Evolutionary conservation across 2,113 vertebrate species (phyloP), one percentile per base, ranked within the genome.

Genomic region (pig (Sus scrofa)): DNA sequence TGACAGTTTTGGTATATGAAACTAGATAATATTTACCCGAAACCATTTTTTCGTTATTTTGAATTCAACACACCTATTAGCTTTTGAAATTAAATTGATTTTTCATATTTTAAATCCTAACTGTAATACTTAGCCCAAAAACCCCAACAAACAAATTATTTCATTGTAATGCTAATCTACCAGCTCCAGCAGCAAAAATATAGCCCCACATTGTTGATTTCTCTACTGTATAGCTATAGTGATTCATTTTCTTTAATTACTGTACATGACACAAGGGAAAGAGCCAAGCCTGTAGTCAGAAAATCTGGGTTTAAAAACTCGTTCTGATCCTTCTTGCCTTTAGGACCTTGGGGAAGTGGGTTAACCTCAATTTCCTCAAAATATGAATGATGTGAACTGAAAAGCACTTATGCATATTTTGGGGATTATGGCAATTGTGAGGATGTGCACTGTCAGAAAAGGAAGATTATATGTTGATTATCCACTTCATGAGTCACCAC

Each of bases 91-190:
- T 50, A 89, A 79, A 75, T 91, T 88, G 18, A n/a, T 44, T 2
- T 63, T 37, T 62, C 67, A 34, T 65, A 20, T 77, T 87, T 89
- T 93, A 94, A 91, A 92, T 87, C 22, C 18, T 93, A 60, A 90
- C 16, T 91, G 1, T 70, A 94, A 82, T 73, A 63, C 16, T 94
- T 88, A 19, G n/a, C 67, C 67, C 24, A 56, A 54, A 77, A 65
- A 89, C 54, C 26, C 60, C 63, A 90, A 20, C 54, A 93, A 75
- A 92, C 24, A 83, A 90, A 37, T 54, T 50, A 75, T 67, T 86
- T 71, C 18, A 52, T 26, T 91, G 34, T 62, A 19, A 20, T 93
- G 67, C 77, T 81, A 52, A 39, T 19, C 14, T 85, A 27, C 62
- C 56, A 39, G 12, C 22, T 86, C 13, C 7, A 52, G n/a, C 37